These are phyloP conservation scores for Agapetus fuscipes DNA, from an alignment of 2,888 invertebrate species.

Conservation along the genomic window DNA sequence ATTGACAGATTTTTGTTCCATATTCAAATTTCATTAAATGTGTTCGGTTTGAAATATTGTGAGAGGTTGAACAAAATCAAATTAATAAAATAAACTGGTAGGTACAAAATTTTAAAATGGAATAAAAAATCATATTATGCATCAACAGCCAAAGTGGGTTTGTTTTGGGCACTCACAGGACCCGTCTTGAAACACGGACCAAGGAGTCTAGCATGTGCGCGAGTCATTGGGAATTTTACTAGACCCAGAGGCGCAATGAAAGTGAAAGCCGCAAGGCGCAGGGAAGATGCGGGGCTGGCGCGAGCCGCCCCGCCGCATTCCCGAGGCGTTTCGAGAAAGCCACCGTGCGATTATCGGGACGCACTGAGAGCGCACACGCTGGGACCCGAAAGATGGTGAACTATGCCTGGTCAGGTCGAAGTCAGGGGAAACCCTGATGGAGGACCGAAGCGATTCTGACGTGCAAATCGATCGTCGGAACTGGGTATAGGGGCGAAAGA, in stretches of 20 bases:
- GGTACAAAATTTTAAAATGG: too few relatives aligned
- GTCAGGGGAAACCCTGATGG: slow-evolving; percentile 61
- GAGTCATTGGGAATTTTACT: slow-evolving; percentile 49
- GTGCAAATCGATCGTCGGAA: slow-evolving; percentile 72
- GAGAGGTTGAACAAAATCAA: too few relatives aligned
- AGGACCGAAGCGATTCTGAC: too few relatives aligned
- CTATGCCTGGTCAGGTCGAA: slow-evolving; percentile 62
- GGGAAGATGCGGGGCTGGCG: slow-evolving; percentile 38
- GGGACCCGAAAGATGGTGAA: slow-evolving; percentile 68
- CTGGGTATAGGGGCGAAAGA: slow-evolving; percentile 63
- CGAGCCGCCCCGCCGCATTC: slow-evolving; percentile 32
- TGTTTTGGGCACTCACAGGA: too few relatives aligned
- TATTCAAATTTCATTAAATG: too few relatives aligned
- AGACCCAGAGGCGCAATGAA: slow-evolving; percentile 50
- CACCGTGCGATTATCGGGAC: slow-evolving; percentile 36
- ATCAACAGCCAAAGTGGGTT: too few relatives aligned
- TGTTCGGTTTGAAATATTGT: too few relatives aligned
- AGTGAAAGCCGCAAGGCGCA: too few relatives aligned
- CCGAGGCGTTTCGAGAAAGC: too few relatives aligned
- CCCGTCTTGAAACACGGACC: slow-evolving; percentile 73
- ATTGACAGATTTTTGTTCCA: too few relatives aligned
- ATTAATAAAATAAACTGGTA: too few relatives aligned
- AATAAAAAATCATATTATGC: too few relatives aligned
- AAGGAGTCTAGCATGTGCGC: slow-evolving; percentile 64
- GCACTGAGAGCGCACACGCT: slow-evolving; percentile 46